Evolutionary conservation across 1,140 invertebrate genomes (phyloP), one percentile per base, ranked within the genome.

Genomic region (Drosophila nebulosa): DNA sequence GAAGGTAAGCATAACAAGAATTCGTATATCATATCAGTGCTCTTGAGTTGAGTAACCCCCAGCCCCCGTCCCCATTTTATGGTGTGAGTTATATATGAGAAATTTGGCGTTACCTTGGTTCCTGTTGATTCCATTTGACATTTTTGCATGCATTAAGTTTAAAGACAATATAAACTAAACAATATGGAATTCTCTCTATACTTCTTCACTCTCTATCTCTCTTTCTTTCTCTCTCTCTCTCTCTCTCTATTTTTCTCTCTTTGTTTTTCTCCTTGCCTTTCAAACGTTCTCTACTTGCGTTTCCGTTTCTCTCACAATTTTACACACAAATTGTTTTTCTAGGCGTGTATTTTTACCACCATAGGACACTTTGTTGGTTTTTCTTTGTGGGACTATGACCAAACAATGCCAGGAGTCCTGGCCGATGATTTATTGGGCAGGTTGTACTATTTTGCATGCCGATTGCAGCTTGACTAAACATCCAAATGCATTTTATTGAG

Each of bases 351-450:
- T 93, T 94, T 96, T 93, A 94, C 94, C 88, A 92, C 92, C 89
- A 94, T 95, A 92, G 94, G 93, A 80, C 95, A 96, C 92, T 93
- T 93, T 92, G 91, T 96, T 91, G 93, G 93, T 90, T 93, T 96
- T 91, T 94, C 94, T 91, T 92, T 96, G 89, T 97, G 95, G 96
- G 96, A 97, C 93, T 97, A 95, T 94, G 96, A 97, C 94, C 94
- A 95, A 79, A 95, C 94, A 79, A 94, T 97, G 91, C 94, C 94
- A 89, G 95, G 95, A 90, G 94, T 95, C 90, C 69, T 72, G 57
- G 95, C 95, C 92, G 96, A 97, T 94, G 96, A 97, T 94, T 95
- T 94, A 93, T 94, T 97, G 91, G 96, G 96, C 93, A 97, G 96
- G 96, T 91, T 90, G 78, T 90, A 30, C 7, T 2, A 88, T 79